A percentile compares a stretch with the other conserved stretches of the same genome.
phyloP scores from a whole-genome alignment of 2,113 vertebrate genomes.

The Oophaga pumilio region DNA sequence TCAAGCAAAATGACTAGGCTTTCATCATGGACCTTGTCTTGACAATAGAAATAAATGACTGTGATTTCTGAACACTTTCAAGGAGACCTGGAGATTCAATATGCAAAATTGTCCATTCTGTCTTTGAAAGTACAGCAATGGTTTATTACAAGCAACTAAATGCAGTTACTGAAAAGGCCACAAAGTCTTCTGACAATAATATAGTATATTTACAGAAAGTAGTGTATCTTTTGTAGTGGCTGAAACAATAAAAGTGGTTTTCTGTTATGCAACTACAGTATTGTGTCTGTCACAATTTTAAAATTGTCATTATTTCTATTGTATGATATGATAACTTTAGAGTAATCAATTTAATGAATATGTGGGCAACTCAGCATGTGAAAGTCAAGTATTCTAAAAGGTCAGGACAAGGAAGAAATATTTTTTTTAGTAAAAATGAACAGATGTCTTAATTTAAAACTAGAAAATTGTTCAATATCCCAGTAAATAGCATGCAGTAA shows the following conservation, averaged over 20 bases:
- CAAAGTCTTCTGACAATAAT: slow-evolving; percentile 77
- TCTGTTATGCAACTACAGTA: background rate
- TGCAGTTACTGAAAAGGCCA: slow-evolving; percentile 79
- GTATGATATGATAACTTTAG: background rate
- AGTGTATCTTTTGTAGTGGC: background rate
- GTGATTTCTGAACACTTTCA: slow-evolving; percentile 75
- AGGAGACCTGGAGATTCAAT: slow-evolving; percentile 78
- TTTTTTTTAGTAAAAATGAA: background rate
- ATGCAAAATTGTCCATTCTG: slow-evolving; percentile 80
- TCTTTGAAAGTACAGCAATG: slow-evolving; percentile 77
- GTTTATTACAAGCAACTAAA: slow-evolving; percentile 79
- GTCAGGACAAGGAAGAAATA: background rate
- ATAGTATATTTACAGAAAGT: background rate
- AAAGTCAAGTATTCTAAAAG: background rate
- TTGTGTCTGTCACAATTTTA: background rate
- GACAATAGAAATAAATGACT: slow-evolving; percentile 83
- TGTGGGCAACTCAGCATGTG: background rate
- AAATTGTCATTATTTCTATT: background rate
- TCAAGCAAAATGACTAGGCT: slow-evolving; percentile 77
- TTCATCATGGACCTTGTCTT: slow-evolving; percentile 79
- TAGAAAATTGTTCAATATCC: no score
- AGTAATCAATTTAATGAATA: background rate
- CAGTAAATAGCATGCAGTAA: no score
- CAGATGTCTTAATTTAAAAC: no score
- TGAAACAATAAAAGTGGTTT: slow-evolving; percentile 3